Conservation (phyloP, 2,888 invertebrate species). For the Ornithoptera priamus region DNA sequence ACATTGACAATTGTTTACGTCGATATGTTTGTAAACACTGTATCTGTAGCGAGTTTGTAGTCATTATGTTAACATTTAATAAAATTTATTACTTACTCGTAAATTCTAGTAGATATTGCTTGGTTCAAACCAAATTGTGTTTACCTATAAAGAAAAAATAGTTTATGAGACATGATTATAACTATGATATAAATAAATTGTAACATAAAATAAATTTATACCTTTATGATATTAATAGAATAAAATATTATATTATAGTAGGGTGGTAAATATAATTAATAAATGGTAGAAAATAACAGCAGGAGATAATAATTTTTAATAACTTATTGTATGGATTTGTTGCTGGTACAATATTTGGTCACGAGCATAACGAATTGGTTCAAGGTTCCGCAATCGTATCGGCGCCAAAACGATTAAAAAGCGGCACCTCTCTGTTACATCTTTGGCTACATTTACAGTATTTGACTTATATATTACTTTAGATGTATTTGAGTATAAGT, state of each 20-base stretch:
- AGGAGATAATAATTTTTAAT: neutral
- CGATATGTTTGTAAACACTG: neutral
- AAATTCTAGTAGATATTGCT: neutral
- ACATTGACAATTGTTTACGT: neutral
- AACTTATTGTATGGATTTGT: neutral
- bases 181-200: neutral
- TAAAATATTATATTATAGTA: too few species aligned
- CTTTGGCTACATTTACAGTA: neutral
- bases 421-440: neutral
- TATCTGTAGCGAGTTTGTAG: neutral
- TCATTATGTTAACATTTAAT: too few species aligned
- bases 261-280: neutral
- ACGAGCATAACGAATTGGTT: slow-evolving; percentile 48
- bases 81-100: slow-evolving; percentile 10
- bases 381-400: slow-evolving; percentile 56
- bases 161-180: neutral
- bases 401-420: slow-evolving; percentile 46
- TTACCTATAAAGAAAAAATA: slow-evolving; percentile 19
- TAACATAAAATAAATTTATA: too few species aligned
- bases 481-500: too few species aligned
- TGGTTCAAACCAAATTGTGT: neutral
- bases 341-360: slow-evolving; percentile 22
- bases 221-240: too few species aligned
- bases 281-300: neutral
- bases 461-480: neutral